These are phyloP conservation scores for Spheniscus humboldti DNA, from an alignment of 2,797 vertebrate genomes.

Conservation along the genomic window DNA sequence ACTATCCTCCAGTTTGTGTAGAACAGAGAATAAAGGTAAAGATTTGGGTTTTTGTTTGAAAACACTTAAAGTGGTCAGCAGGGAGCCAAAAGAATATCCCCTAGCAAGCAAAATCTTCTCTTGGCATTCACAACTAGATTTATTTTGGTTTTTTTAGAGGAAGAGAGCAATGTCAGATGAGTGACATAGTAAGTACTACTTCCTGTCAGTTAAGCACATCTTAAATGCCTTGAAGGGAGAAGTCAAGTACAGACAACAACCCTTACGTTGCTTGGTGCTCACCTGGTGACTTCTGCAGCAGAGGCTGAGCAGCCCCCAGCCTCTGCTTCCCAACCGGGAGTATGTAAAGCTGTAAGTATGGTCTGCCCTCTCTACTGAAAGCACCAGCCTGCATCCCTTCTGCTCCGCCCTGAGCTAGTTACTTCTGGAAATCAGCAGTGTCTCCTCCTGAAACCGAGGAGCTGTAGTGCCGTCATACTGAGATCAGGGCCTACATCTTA, in stretches of 20 bases:
- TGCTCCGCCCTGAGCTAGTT: background rate
- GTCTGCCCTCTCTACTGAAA: background rate
- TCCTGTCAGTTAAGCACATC: background rate
- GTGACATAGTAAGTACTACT: background rate
- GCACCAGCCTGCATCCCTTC: background rate
- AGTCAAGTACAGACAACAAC: background rate
- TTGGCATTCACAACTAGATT: background rate
- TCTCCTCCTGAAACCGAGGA: background rate
- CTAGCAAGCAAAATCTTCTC: background rate
- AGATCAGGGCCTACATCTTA: background rate
- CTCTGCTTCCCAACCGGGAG: background rate
- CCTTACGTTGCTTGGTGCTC: background rate
- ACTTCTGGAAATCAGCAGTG: background rate
- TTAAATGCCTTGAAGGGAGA: background rate
- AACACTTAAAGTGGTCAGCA: background rate
- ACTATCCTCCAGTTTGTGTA: background rate
- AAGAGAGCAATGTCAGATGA: background rate
- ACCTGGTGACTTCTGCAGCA: background rate
- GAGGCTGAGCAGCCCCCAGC: background rate
- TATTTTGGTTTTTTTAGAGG: background rate
- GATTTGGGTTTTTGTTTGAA: background rate
- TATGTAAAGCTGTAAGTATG: background rate
- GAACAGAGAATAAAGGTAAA: background rate
- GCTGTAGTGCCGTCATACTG: background rate
- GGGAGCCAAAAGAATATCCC: background rate